Base-by-base conservation (phyloP, 2,888 invertebrate species). In the Lasioglossum oenotherae region DNA sequence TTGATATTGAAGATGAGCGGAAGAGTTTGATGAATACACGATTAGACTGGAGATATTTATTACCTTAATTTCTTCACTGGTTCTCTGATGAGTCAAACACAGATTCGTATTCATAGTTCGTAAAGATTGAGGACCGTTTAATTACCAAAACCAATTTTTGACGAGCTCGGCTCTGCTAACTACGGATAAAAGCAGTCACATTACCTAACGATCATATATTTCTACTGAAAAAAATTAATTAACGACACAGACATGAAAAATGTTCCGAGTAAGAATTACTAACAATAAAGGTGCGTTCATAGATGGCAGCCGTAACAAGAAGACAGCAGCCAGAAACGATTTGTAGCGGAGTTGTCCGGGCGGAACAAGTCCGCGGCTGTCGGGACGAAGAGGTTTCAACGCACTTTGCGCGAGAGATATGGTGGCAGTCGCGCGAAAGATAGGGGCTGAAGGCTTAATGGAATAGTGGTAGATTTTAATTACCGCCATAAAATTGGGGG, bases 381-480 rank as follows among this genome's bases (percentile, higher is more conserved):
- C 64, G 27, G n/a, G 14, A 27, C 6, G 72, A n/a, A 27, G 27
- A 19, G 41, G 46, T 35, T 46, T 49, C 46, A 31, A 8, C 27
- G 72, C 46, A 46, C 46, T 38, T 38, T 27, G 46, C 46, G 19
- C 10, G 31, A 19, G 10, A 23, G 74, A 74, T 74, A 31, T 35
- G 19, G 38, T 31, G 38, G 38, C n/a, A 12, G 74, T 8, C 57
- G 38, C 16, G 57, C 38, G 38, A 38, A n/a, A 57, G 74, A 74
- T 74, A 74, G 31, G 74, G 57, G 57, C 35, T 49, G 53, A 53
- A 35, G 53, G 74, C 74, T 67, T 44, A 64, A 67, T 74, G 80
- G 77, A 79, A 81, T 73, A 79, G 78, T 81, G 60, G 77, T 76
- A 77, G 73, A 79, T 85, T 86, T 86, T 86, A 86, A 86, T 86